phyloP scores from a whole-genome alignment of 2,113 vertebrate genomes.

The Connochaetes taurinus region DNA sequence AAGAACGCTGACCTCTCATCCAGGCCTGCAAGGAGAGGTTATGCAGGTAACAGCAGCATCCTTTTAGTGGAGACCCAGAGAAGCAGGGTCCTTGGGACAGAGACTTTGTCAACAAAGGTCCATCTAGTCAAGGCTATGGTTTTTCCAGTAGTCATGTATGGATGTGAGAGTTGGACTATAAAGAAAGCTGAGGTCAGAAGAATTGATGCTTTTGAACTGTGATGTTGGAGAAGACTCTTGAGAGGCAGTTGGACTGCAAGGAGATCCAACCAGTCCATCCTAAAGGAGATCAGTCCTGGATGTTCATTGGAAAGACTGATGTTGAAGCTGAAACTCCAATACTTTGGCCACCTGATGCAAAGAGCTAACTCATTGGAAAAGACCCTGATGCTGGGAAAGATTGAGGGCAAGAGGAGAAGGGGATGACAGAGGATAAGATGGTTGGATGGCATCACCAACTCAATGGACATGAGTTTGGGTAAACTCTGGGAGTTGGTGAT shows the following conservation, averaged over 20 bases:
- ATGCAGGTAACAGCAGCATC: not conserved
- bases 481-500: not conserved
- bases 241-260: not conserved
- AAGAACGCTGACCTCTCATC: not conserved
- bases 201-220: not conserved
- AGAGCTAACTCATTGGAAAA: not conserved
- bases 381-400: not conserved
- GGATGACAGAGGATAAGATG: not conserved
- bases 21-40: not conserved
- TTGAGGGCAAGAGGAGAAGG: not conserved
- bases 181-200: not conserved
- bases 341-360: not conserved
- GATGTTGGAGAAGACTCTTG: not conserved
- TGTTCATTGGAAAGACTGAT: not conserved
- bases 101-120: not conserved
- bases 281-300: not conserved
- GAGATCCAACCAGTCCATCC: not conserved
- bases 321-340: not conserved
- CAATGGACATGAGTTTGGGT: not conserved
- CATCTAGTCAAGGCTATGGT: not conserved
- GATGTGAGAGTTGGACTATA: not conserved
- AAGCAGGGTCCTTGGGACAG: not conserved
- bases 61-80: fast-evolving
- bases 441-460: not conserved
- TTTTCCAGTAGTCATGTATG: not conserved